Evolutionary conservation across 1,140 invertebrate species (phyloP).

Genomic region (Calephelis virginiensis): DNA sequence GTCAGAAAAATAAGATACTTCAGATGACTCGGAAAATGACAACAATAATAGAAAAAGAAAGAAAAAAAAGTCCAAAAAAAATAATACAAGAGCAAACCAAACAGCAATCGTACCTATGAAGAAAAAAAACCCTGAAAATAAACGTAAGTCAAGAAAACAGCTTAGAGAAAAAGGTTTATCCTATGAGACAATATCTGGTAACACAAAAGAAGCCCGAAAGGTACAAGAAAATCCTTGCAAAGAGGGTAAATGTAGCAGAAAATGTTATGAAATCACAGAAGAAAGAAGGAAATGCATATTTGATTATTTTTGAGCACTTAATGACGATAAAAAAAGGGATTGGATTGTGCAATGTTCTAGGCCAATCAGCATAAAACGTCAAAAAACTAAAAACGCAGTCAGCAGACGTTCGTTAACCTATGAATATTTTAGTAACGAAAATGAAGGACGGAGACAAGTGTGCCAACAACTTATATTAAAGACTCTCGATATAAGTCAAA

Average conservation of each 20-base stretch:
- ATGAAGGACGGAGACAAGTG: too few species aligned
- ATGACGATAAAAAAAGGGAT: not conserved
- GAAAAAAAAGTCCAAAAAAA: constrained; percentile 19
- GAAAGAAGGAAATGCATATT: constrained; percentile 23
- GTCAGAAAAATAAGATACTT: constrained; percentile 18
- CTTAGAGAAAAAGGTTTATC: constrained; percentile 18
- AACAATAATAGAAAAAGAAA: constrained; percentile 17
- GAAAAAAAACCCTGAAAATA: constrained; percentile 24
- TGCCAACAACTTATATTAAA: constrained; percentile 24
- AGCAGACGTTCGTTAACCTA: constrained; percentile 20
- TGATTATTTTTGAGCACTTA: constrained; percentile 17
- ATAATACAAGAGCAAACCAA: constrained; percentile 19
- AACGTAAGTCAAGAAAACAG: constrained; percentile 19
- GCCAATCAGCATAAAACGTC: constrained; percentile 1
- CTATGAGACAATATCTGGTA: constrained; percentile 20
- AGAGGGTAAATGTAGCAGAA: constrained; percentile 19
- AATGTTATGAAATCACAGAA: constrained; percentile 23
- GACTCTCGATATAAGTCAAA: constrained; percentile 27
- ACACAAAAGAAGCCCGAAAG: constrained; percentile 15
- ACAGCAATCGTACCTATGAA: constrained; percentile 8
- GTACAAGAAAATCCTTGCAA: constrained; percentile 22
- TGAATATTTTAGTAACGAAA: constrained; percentile 27
- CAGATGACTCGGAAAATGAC: constrained; percentile 4
- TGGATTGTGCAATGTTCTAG: constrained; percentile 15
- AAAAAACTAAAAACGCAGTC: constrained; percentile 6